Percentiles rank a stretch among this genome's conserved stretches.
Conservation (phyloP, 2,797 vertebrate species). For the Moxostoma hubbsi region DNA sequence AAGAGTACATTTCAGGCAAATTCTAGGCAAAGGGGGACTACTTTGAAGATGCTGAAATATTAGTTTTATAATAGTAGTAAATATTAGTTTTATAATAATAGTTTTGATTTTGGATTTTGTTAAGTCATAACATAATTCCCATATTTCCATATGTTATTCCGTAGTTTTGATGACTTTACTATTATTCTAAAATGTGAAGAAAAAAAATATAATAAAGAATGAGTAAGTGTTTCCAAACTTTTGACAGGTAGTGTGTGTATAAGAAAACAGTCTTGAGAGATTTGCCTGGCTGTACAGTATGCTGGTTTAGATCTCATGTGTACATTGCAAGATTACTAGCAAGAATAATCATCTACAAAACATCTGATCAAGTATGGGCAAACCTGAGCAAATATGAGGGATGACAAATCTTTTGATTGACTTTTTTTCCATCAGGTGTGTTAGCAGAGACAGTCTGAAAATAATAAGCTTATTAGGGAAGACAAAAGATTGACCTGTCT, state of each 20-base stretch:
- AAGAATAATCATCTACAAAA: neutral
- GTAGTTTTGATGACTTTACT: too few species aligned
- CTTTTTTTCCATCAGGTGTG: conserved; percentile 33
- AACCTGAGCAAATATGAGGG: conserved; percentile 5
- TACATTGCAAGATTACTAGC: conserved; percentile 1
- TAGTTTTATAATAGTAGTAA: too few species aligned
- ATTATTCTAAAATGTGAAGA: too few species aligned
- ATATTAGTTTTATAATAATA: too few species aligned
- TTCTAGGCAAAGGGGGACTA: too few species aligned
- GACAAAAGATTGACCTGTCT: conserved; percentile 32
- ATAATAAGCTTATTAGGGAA: conserved; percentile 17
- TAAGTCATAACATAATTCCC: too few species aligned
- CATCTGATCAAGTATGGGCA: conserved; percentile 35
- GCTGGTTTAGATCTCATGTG: conserved; percentile 1
- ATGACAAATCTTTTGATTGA: conserved; percentile 26
- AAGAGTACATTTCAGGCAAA: too few species aligned
- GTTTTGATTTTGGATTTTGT: too few species aligned
- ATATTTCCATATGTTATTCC: too few species aligned
- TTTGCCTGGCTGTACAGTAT: neutral
- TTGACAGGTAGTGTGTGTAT: neutral
- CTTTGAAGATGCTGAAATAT: too few species aligned
- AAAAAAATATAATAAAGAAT: too few species aligned
- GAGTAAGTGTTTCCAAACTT: neutral
- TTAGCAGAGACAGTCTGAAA: conserved; percentile 17
- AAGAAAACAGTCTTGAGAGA: neutral